A percentile compares a stretch with the other conserved stretches of the same genome.
Conservation (phyloP, 2,797 vertebrate genomes). For the Neoniphon sammara region DNA sequence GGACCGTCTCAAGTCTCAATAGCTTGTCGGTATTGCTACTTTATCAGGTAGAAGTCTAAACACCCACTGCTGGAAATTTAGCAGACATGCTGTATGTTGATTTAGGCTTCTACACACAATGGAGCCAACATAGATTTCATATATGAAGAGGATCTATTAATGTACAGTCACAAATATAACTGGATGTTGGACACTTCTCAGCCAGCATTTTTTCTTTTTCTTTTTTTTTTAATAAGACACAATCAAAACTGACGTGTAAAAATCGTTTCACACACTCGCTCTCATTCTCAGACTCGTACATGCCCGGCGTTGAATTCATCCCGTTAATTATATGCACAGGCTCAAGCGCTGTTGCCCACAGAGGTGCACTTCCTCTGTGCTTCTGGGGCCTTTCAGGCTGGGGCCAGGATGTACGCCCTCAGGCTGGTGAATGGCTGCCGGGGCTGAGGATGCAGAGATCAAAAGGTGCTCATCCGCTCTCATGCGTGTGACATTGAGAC, state of each 20-base stretch:
- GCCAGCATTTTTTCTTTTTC: too few relatives aligned
- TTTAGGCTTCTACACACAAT: conserved; percentile 42
- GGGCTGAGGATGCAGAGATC: conserved; percentile 73
- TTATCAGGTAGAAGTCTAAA: conserved; percentile 62
- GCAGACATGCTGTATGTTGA: conserved; percentile 45
- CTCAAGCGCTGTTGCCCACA: conserved; percentile 46
- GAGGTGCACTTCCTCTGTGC: conserved; percentile 57
- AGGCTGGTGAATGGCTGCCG: conserved; percentile 65
- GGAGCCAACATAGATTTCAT: conserved; percentile 37
- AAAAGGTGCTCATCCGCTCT: conserved; percentile 76
- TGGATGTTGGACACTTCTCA: conserved; percentile 15
- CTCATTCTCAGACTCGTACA: conserved; percentile 28
- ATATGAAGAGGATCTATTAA: conserved; percentile 1
- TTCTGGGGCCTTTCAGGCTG: conserved; percentile 57
- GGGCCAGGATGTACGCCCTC: conserved; percentile 69
- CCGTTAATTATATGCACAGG: conserved; percentile 56
- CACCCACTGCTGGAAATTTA: conserved; percentile 54
- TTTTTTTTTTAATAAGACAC: not conserved
- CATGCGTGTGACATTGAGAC: conserved; percentile 73
- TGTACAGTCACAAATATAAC: conserved; percentile 12
- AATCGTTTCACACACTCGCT: conserved; percentile 1
- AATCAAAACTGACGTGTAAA: conserved; percentile 26
- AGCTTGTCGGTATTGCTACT: conserved; percentile 68
- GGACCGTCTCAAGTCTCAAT: conserved; percentile 67
- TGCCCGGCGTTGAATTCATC: conserved; percentile 40